Base-by-base conservation (phyloP, 1,140 invertebrate species). In the Anastatus disparis region DNA sequence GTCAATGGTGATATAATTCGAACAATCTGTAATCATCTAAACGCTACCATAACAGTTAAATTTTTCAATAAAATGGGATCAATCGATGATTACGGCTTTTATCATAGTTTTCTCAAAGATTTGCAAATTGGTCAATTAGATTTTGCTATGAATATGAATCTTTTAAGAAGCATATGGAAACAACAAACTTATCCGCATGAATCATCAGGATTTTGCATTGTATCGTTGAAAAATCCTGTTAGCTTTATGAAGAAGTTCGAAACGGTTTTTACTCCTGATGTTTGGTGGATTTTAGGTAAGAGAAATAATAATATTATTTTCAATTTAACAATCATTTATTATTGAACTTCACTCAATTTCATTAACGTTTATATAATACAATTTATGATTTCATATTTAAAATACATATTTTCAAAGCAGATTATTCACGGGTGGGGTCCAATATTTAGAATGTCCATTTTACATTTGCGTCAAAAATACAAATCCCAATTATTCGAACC, bases 71-170 rank as follows among this genome's bases (percentile, higher is more conserved):
- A 44, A 13, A 15, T 17, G n/a, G 42, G 42, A 17, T 44, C 3
- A 3, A 44, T 44, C 42, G 42, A 44, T 15, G 31, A 35, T 6
- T 10, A 10, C 10, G 31, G 31, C 10, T 35, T 6, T 10, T 10
- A 35, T 35, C 31, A 35, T 35, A 35, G 31, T 35, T 35, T 35
- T 10, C 10, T 35, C 4, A 35, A 35, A 35, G 31, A 35, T 35
- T 10, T 35, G 10, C 31, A 35, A 35, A 6, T 35, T 6, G 31
- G 31, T 35, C 4, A 6, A 4, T 6, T 35, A 4, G 31, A 35
- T 44, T 50, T 50, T 24, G 46, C 46, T 24, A 50, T 50, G 46
- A 50, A 50, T 15, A 50, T 50, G 46, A 50, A 50, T 50, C 4
- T 50, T 24, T 4, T 50, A 6, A 20, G 46, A 4, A 20, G 6